These are phyloP conservation scores for Micromesistius poutassou DNA, from an alignment of 2,797 vertebrate species.

Conservation along the genomic window DNA sequence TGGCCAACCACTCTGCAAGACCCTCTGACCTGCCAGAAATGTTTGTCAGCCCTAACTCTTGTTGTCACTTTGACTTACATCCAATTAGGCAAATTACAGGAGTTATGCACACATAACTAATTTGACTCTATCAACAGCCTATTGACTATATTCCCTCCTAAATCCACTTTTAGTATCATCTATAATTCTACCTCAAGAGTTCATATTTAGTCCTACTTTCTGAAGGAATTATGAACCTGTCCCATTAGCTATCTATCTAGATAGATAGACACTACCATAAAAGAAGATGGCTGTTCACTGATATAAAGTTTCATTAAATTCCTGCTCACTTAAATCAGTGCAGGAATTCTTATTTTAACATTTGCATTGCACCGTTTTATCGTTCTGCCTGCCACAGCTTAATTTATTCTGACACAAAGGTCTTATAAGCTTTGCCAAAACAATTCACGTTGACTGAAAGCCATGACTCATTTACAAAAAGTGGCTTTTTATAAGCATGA, in stretches of 20 bases:
- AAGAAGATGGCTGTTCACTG: constrained; percentile 11
- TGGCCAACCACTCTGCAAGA: too few relatives aligned
- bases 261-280: constrained; percentile 18
- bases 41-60: too few relatives aligned
- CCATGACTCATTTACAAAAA: constrained; percentile 41
- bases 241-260: neutral
- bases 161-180: neutral
- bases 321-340: constrained; percentile 27
- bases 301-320: constrained; percentile 24
- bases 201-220: neutral
- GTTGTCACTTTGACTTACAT: neutral
- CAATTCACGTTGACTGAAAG: constrained; percentile 2
- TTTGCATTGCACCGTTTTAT: constrained; percentile 41
- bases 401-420: constrained; percentile 32
- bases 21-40: too few relatives aligned
- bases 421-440: constrained; percentile 40
- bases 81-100: neutral
- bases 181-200: neutral
- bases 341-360: constrained; percentile 30
- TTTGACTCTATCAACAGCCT: neutral
- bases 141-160: neutral
- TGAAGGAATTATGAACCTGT: neutral
- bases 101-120: neutral
- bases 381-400: constrained; percentile 18
- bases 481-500: constrained; percentile 40